A percentile compares a stretch with the other conserved stretches of the same genome.
These are phyloP conservation scores for Sinocyclocheilus anshuiensis DNA, from an alignment of 2,113 vertebrate genomes.

Conservation along the genomic window DNA sequence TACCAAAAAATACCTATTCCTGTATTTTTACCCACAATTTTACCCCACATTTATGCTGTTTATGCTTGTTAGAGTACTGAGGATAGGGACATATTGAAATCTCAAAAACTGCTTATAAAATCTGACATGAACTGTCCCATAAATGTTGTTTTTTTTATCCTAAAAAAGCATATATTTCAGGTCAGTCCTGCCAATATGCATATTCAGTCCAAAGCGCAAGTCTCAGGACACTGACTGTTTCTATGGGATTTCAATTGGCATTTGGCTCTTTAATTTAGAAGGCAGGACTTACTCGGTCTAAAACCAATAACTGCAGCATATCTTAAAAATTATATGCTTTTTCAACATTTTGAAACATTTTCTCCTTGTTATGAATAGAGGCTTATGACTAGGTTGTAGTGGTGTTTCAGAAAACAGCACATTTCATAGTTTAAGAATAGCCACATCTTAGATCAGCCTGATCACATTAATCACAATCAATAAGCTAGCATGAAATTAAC, in stretches of 20 bases:
- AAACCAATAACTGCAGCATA: not conserved
- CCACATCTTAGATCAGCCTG: slow-evolving; percentile 40
- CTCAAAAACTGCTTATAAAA: too few relatives aligned
- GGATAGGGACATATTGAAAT: too few relatives aligned
- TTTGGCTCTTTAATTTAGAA: not conserved
- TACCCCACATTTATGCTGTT: too few relatives aligned
- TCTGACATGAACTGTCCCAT: too few relatives aligned
- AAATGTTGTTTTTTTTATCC: too few relatives aligned
- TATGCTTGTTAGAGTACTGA: too few relatives aligned
- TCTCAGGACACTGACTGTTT: not conserved
- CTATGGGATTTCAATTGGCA: not conserved
- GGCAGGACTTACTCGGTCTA: not conserved
- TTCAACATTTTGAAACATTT: not conserved
- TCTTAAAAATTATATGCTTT: not conserved
- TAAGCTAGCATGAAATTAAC: slow-evolving; percentile 53
- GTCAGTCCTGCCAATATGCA: too few relatives aligned
- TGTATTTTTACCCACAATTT: not conserved
- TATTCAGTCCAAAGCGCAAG: too few relatives aligned
- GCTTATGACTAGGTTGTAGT: not conserved
- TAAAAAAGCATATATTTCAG: not conserved
- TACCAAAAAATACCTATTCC: not conserved
- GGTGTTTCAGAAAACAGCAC: slow-evolving; percentile 3
- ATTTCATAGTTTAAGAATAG: slow-evolving; percentile 36
- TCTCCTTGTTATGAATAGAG: too few relatives aligned
- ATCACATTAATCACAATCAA: slow-evolving; percentile 53